These are phyloP conservation scores for Penaeus monodon DNA, from an alignment of 2,888 invertebrate genomes.

Conservation along the genomic window DNA sequence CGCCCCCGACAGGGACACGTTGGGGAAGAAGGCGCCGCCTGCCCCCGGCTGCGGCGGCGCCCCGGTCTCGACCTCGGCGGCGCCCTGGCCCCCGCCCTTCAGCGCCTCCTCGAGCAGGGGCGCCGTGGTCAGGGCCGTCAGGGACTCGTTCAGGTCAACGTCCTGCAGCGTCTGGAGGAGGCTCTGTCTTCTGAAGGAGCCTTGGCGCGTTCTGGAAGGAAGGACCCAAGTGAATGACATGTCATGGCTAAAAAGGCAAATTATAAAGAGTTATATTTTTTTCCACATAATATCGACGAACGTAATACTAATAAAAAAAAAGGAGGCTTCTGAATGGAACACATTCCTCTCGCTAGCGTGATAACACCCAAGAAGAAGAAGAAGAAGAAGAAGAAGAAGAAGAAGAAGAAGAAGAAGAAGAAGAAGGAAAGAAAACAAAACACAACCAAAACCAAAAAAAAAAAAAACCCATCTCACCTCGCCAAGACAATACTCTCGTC, in stretches of 20 bases:
- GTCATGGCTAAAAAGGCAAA: neutral
- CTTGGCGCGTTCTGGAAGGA: constrained; percentile 56
- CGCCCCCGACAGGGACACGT: constrained; percentile 67
- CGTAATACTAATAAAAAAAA: too few species aligned
- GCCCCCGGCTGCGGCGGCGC: constrained; percentile 66
- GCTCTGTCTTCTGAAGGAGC: constrained; percentile 56
- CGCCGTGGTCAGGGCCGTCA: constrained; percentile 79
- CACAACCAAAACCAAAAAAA: neutral
- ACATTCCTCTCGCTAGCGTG: too few species aligned
- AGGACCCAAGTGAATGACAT: neutral
- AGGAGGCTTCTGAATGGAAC: too few species aligned
- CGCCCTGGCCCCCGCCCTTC: constrained; percentile 81
- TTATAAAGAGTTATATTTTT: neutral
- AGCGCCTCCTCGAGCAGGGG: constrained; percentile 80
- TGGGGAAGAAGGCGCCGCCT: constrained; percentile 37
- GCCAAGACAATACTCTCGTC: constrained; percentile 44
- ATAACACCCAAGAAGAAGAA: too few species aligned
- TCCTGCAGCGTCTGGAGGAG: constrained; percentile 50
- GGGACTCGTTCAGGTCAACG: constrained; percentile 77
- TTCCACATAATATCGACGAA: neutral
- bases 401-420: neutral
- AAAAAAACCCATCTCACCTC: constrained; percentile 27
- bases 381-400: neutral
- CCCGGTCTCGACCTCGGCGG: constrained; percentile 69
- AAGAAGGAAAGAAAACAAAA: neutral